phyloP scores from a whole-genome alignment of 1,140 invertebrate genomes.

The Atopsyche davidsoni region DNA sequence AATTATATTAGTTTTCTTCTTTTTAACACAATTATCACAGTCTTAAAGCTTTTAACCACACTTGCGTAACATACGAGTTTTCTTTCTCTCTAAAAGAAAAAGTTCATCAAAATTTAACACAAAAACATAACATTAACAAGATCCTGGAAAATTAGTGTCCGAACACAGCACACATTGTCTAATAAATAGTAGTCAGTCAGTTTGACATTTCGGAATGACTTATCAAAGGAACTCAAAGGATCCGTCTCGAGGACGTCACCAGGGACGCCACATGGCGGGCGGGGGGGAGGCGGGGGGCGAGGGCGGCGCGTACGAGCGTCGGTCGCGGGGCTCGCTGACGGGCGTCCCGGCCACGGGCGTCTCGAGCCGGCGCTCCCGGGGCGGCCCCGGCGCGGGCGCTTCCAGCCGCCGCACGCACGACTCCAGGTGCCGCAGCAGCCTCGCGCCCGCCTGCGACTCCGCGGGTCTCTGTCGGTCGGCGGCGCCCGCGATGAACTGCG shows the following conservation, averaged over 20 bases:
- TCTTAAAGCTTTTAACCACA: slow-evolving; percentile 6
- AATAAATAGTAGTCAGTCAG: too few species aligned
- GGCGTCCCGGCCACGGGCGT: not conserved
- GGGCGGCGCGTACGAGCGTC: slow-evolving; percentile 14
- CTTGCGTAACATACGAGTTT: too few species aligned
- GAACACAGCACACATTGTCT: too few species aligned
- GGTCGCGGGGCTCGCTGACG: not conserved
- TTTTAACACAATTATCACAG: not conserved
- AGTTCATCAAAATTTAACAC: too few species aligned
- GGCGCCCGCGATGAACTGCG: slow-evolving; percentile 74
- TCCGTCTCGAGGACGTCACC: slow-evolving; percentile 5
- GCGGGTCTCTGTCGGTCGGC: slow-evolving; percentile 44
- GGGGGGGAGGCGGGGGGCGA: slow-evolving; percentile 20
- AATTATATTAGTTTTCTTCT: not conserved
- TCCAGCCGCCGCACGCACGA: slow-evolving; percentile 20
- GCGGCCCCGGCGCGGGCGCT: not conserved
- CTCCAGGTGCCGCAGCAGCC: slow-evolving; percentile 13
- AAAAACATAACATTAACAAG: too few species aligned
- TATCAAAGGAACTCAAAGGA: too few species aligned
- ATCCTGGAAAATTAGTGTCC: too few species aligned
- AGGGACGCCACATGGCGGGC: slow-evolving; percentile 20
- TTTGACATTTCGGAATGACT: too few species aligned
- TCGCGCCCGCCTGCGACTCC: slow-evolving; percentile 15
- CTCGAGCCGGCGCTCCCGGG: not conserved
- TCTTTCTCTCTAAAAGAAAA: too few species aligned